phyloP scores from a whole-genome alignment of 2,797 vertebrate genomes.

The Sphaeramia orbicularis region DNA sequence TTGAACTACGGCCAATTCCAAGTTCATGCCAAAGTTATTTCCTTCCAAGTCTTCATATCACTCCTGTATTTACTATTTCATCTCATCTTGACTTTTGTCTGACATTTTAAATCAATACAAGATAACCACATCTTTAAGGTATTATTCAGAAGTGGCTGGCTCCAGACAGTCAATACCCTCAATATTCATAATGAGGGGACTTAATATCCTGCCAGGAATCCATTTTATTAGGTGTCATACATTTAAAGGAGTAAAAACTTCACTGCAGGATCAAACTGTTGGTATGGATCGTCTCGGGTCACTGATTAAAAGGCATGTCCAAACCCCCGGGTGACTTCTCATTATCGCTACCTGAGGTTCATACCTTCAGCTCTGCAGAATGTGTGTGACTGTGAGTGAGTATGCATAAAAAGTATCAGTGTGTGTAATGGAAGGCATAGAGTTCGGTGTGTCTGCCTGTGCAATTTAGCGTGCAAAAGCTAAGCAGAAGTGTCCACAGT shows the following conservation, averaged over 20 bases:
- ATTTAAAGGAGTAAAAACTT: conserved; percentile 23
- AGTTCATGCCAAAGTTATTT: neutral
- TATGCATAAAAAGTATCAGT: neutral
- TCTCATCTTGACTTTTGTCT: no score
- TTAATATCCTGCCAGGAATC: conserved; percentile 47
- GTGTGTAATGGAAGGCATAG: neutral
- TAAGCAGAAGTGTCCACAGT: conserved; percentile 38
- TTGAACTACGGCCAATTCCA: no score
- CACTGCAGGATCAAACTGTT: conserved; percentile 11
- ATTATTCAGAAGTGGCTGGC: conserved; percentile 3
- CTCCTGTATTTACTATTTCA: neutral
- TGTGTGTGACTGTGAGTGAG: conserved; percentile 12
- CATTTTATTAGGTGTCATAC: conserved; percentile 33
- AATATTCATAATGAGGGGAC: conserved; percentile 23
- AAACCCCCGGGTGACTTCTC: conserved; percentile 32
- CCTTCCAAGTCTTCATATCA: neutral
- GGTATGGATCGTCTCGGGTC: conserved; percentile 26
- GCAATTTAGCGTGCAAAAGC: conserved; percentile 24
- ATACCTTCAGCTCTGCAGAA: conserved; percentile 17
- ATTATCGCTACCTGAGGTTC: conserved; percentile 23
- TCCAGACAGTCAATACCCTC: conserved; percentile 2
- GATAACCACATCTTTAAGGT: neutral
- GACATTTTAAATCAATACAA: neutral
- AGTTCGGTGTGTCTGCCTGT: conserved; percentile 5
- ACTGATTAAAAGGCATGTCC: conserved; percentile 47